Base-by-base conservation (phyloP, 2,888 invertebrate species). In the Lepidochrysops patricia region DNA sequence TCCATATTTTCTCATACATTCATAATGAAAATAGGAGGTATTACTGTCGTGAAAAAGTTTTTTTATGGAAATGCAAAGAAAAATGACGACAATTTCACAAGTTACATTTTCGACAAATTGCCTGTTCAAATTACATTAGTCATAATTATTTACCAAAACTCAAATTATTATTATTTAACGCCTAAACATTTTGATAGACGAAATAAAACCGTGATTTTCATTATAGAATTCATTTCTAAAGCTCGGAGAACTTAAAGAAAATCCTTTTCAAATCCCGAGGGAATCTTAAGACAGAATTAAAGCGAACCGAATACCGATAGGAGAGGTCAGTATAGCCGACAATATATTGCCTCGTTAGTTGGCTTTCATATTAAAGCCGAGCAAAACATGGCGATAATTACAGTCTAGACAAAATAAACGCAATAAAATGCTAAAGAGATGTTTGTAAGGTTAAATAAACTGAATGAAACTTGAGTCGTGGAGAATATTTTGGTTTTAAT, bases 281-380 rank as follows among this genome's bases (percentile, higher is more conserved):
- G 19, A 23, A 54, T 29, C 29, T 54, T 19, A 29, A 43, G 15
- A 52, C 52, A 27, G 27, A 32, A 54, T 54, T 54, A 54, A 54
- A 54, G 13, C n/a, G 54, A 29, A 29, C 29, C 29, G 9, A 26
- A 32, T 12, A 54, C 15, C 27, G 32, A 32, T 19, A 19, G 54
- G 5, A 32, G 29, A 15, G 26, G 27, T 9, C 26, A 26, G 52
- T 27, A 12, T 29, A 54, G 54, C 54, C 32, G 32, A 32, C 54
- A 54, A 54, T 54, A 54, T 54, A 54, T 54, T 54, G 54, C 32
- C 6, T 32, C 54, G 54, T 54, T 54, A 54, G 54, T 32, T 54
- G 29, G 54, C 54, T 54, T 54, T 54, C 54, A 54, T 54, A 54
- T 54, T 54, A 54, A 19, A 54, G 32, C 54, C 54, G 54, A 54